Evolutionary conservation across 2,888 invertebrate genomes (phyloP).

Genomic region (Bhutanitis thaidina): DNA sequence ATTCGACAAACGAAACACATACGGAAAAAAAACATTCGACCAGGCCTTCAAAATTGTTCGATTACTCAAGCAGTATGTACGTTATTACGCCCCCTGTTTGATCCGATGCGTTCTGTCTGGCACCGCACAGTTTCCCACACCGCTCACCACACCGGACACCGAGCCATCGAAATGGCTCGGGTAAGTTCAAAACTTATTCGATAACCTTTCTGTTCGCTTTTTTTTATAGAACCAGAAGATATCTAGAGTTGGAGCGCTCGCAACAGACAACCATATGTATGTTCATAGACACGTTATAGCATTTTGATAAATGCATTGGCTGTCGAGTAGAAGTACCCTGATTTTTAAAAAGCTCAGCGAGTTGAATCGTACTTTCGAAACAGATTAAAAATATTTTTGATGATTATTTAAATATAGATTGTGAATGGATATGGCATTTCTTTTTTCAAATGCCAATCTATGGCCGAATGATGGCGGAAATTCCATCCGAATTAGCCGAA

Average conservation of each 20-base stretch:
- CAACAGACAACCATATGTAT: background rate
- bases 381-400: too few species aligned
- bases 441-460: too few species aligned
- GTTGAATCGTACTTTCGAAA: background rate
- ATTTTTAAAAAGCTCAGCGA: background rate
- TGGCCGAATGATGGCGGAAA: too few species aligned
- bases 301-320: background rate
- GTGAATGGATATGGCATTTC: too few species aligned
- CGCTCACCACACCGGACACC: constrained; percentile 92
- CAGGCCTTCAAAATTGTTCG: too few species aligned
- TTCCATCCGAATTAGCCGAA: too few species aligned
- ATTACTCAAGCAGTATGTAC: too few species aligned
- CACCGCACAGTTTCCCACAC: constrained; percentile 86
- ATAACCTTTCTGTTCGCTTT: background rate
- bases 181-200: constrained; percentile 78
- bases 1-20: too few species aligned
- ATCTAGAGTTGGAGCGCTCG: constrained; percentile 4
- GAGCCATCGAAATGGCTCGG: constrained; percentile 95
- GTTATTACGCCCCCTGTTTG: background rate
- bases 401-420: too few species aligned
- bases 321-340: background rate
- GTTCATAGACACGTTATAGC: background rate
- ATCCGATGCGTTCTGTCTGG: constrained; percentile 39
- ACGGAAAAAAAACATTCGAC: too few species aligned
- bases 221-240: constrained; percentile 15